These are phyloP conservation scores for Macrobrachium rosenbergii DNA, from an alignment of 1,140 invertebrate genomes.

Conservation along the genomic window DNA sequence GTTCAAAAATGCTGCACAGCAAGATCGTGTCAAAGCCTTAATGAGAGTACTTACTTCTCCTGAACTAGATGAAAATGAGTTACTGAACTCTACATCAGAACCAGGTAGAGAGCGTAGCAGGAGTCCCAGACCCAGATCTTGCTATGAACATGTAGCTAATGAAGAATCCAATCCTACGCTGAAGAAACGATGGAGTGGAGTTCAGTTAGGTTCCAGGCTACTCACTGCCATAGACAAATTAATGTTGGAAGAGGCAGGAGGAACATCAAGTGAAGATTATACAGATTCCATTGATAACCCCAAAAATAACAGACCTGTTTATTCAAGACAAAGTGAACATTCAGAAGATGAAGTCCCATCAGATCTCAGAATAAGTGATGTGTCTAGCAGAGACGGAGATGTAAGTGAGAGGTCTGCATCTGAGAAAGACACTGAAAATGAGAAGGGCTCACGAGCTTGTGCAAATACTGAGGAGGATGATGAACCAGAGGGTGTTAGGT, in stretches of 20 bases:
- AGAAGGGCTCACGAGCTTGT: conserved; percentile 60
- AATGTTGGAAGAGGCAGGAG: conserved; percentile 74
- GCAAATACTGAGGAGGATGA: conserved; percentile 48
- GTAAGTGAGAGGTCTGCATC: conserved; percentile 64
- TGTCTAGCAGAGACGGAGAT: conserved; percentile 63
- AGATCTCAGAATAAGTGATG: conserved; percentile 58
- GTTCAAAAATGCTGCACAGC: conserved; percentile 66
- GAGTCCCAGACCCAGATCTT: conserved; percentile 79
- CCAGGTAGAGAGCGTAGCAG: conserved; percentile 67
- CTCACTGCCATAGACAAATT: conserved; percentile 80
- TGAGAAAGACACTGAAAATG: conserved; percentile 65
- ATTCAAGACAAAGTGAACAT: conserved; percentile 1
- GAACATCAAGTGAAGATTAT: conserved; percentile 78
- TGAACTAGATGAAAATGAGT: conserved; percentile 59
- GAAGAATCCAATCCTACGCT: conserved; percentile 79
- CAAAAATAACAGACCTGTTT: conserved; percentile 30
- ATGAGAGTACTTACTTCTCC: conserved; percentile 63
- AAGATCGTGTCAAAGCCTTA: conserved; percentile 63
- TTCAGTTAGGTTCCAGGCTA: conserved; percentile 79
- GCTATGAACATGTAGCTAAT: conserved; percentile 77
- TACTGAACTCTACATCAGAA: conserved; percentile 56
- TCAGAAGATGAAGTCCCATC: conserved; percentile 46
- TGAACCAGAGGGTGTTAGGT: conserved; percentile 72
- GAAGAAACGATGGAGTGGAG: conserved; percentile 81
- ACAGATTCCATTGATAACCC: conserved; percentile 79